Base-by-base conservation (phyloP, 2,888 invertebrate species). In the Nycteola revayana region DNA sequence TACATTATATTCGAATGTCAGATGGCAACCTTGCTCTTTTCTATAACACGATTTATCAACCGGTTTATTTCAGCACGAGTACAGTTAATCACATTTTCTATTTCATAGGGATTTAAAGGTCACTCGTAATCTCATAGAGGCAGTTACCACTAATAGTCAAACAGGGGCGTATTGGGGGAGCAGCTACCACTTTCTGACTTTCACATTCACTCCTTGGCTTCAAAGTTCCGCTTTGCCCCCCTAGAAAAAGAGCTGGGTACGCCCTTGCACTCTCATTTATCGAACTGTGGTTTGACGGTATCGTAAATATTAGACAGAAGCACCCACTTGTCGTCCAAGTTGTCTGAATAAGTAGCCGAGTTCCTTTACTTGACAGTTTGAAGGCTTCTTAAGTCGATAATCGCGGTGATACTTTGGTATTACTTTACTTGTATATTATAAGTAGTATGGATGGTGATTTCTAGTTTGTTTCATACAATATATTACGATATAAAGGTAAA, bases 41-140 rank as follows among this genome's bases (percentile, higher is more conserved):
- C 36, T 49, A 37, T 34, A 40, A 44, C 49, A 44, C 37, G 25
- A 32, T 41, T 46, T 38, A 23, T 38, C 38, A 21, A 21, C 2
- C n/a, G n/a, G 21, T 2, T 7, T 3, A 21, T 21, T 2, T 21
- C 4, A 25, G 3, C 6, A 18, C 18, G 18, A 28, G 18, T 35
- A 28, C 25, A 20, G 9, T 27, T 50, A 42, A 42, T 37, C 37
- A 51, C 34, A 47, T 48, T 45, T 61, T 39, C 27, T 39, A 37
- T 42, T 42, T 48, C 41, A 43, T 43, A 48, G 40, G 42, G 37
- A 43, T 39, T 42, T 38, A 48, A 59, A 56, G 54, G 49, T 49
- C 43, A 50, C 23, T 42, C 33, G 37, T 35, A 39, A 46, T 38
- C 28, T 44, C 40, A 44, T 50, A 58, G 41, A 28, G n/a, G n/a